Evolutionary conservation across 2,888 invertebrate genomes (phyloP).

Genomic region (Pandemis cinnamomeana): DNA sequence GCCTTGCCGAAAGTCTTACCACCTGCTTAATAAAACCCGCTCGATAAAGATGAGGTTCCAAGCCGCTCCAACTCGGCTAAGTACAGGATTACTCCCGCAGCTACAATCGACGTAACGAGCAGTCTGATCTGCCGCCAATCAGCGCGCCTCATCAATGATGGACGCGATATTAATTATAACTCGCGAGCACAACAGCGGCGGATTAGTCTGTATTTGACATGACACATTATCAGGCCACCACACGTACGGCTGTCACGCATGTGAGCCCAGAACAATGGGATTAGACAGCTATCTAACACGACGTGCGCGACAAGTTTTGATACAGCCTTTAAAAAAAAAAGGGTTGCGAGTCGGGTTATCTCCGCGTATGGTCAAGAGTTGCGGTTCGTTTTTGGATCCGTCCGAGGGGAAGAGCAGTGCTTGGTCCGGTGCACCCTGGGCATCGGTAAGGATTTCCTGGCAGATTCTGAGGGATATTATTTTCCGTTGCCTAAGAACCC

Average conservation of each 20-base stretch:
- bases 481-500: no score
- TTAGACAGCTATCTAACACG: background rate
- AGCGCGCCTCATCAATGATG: constrained; percentile 4
- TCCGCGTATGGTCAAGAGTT: no score
- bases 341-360: no score
- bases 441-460: no score
- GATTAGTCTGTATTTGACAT: constrained; percentile 1
- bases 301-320: no score
- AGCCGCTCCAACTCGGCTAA: background rate
- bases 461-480: no score
- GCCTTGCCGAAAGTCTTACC: no score
- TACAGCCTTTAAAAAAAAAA: no score
- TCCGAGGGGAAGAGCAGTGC: no score
- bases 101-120: background rate
- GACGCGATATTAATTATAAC: constrained; percentile 8
- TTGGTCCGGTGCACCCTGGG: no score
- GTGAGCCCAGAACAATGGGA: background rate
- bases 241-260: background rate
- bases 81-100: background rate
- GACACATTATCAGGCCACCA: background rate
- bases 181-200: background rate
- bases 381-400: no score
- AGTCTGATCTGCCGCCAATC: background rate
- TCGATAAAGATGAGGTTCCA: background rate
- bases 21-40: background rate